Evolutionary conservation across 2,888 invertebrate genomes (phyloP).

Genomic region (Tachina lurida): DNA sequence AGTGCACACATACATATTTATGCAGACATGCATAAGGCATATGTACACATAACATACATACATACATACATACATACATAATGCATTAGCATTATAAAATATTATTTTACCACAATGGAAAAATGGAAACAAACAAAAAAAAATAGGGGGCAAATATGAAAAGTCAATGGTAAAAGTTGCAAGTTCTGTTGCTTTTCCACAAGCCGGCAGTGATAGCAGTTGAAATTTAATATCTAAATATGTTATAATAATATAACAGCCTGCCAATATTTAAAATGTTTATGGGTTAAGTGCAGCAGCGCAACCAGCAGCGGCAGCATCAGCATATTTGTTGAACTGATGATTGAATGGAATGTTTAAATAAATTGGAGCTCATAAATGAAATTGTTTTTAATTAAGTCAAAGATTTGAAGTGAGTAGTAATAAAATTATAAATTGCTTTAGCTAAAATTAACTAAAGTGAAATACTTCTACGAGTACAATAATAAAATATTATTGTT

Average conservation of each 20-base stretch:
- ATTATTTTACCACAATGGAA: conserved; percentile 4
- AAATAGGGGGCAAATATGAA: conserved; percentile 38
- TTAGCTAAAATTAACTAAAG: neutral
- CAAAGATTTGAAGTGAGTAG: neutral
- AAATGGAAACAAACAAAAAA: conserved; percentile 19
- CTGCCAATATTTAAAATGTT: conserved; percentile 28
- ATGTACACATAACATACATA: neutral
- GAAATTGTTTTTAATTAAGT: conserved; percentile 15
- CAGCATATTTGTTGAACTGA: conserved; percentile 3
- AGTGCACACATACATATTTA: conserved; percentile 7
- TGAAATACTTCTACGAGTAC: neutral
- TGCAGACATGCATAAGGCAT: conserved; percentile 9
- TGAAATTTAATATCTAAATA: conserved; percentile 48
- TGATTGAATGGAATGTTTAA: conserved; percentile 17
- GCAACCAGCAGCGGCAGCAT: neutral
- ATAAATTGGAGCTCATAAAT: conserved; percentile 18
- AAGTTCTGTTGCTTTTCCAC: conserved; percentile 61
- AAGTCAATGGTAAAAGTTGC: conserved; percentile 64
- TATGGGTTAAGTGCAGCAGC: conserved; percentile 59
- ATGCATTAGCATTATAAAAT: conserved; percentile 44
- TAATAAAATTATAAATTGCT: neutral
- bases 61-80: neutral
- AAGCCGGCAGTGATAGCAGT: neutral
- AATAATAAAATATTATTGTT: neutral
- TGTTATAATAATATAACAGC: neutral